phyloP scores from a whole-genome alignment of 2,888 invertebrate species.

The Amphimallon solstitiale region DNA sequence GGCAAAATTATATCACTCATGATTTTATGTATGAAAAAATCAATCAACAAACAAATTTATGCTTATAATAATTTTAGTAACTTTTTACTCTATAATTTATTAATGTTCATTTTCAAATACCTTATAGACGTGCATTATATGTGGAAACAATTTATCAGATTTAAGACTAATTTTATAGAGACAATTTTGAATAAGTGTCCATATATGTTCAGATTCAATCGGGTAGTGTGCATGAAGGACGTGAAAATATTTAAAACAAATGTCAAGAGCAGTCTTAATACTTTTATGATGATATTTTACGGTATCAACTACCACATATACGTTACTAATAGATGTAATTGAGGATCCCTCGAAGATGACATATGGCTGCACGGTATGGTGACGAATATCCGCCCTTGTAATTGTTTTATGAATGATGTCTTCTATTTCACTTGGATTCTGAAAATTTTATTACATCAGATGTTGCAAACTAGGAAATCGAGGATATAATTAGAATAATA shows the following conservation, averaged over 20 bases:
- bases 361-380: neutral
- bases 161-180: neutral
- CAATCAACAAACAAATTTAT: too few species aligned
- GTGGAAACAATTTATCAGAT: too few species aligned
- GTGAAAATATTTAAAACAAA: neutral
- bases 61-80: too few species aligned
- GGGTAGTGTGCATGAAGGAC: neutral
- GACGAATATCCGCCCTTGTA: neutral
- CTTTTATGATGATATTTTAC: conserved; percentile 1
- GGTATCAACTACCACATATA: conserved; percentile 1
- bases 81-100: too few species aligned
- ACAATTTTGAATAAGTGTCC: neutral
- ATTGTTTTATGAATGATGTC: neutral
- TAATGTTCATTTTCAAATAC: too few species aligned
- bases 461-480: neutral
- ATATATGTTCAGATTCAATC: neutral
- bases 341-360: too few species aligned
- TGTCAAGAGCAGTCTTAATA: neutral
- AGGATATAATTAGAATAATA: neutral
- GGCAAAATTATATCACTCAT: too few species aligned
- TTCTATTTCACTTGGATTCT: neutral
- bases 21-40: too few species aligned
- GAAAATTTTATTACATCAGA: neutral
- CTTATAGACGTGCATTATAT: too few species aligned
- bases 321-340: neutral